These are phyloP conservation scores for Hermatobates lingyangjiaoensis DNA, from an alignment of 1,140 invertebrate species.

Conservation along the genomic window DNA sequence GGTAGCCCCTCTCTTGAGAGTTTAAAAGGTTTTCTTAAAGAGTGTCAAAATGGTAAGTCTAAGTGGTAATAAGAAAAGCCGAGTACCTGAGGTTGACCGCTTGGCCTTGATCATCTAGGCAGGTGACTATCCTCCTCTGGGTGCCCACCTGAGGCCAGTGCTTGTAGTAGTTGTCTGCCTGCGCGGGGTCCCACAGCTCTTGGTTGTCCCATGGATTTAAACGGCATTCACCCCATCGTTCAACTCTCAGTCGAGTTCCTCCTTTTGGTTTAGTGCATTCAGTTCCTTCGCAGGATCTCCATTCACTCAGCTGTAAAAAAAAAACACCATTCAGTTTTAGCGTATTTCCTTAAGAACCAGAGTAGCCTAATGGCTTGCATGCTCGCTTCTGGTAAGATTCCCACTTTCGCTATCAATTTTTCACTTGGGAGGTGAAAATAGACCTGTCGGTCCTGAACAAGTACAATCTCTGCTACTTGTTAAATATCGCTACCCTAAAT, in stretches of 20 bases:
- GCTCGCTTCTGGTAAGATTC: too few species aligned
- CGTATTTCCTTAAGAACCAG: too few species aligned
- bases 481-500: too few species aligned
- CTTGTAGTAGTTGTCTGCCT: constrained; percentile 20
- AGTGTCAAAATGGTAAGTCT: too few species aligned
- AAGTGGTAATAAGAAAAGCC: too few species aligned
- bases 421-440: too few species aligned
- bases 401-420: too few species aligned
- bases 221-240: constrained; percentile 19
- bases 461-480: too few species aligned
- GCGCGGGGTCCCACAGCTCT: background rate
- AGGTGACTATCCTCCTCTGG: constrained; percentile 22
- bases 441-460: too few species aligned
- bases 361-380: too few species aligned
- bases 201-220: background rate
- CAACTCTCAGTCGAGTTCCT: constrained; percentile 17
- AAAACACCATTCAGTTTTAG: background rate
- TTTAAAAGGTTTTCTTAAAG: too few species aligned
- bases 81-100: constrained; percentile 20
- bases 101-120: constrained; percentile 20
- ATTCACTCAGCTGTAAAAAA: constrained; percentile 20
- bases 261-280: constrained; percentile 12
- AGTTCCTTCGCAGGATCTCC: constrained; percentile 19
- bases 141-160: constrained; percentile 24
- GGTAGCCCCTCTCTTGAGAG: too few species aligned